phyloP scores from a whole-genome alignment of 2,797 vertebrate species.

The Champsocephalus gunnari region DNA sequence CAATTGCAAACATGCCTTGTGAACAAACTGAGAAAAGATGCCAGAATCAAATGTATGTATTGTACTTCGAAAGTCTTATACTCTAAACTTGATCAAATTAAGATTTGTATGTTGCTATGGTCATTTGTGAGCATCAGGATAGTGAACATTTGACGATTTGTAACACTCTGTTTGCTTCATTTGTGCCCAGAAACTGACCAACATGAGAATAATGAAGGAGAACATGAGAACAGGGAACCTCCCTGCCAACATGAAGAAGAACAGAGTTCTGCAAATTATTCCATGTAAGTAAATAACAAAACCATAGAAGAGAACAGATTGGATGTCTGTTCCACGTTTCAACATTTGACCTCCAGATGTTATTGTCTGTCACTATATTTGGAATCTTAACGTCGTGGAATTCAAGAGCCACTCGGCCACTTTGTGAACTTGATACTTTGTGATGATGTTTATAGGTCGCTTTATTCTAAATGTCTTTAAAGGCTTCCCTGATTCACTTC shows the following conservation, averaged over 20 bases:
- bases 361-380: slow-evolving; percentile 1
- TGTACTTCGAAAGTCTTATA: background rate
- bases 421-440: background rate
- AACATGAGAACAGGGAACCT: slow-evolving; percentile 97
- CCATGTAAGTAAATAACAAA: slow-evolving; percentile 87
- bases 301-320: background rate
- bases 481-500: background rate
- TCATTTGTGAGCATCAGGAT: too few species aligned
- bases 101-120: too few species aligned
- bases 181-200: slow-evolving; percentile 91
- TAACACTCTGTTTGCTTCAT: slow-evolving; percentile 6
- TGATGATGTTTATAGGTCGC: slow-evolving; percentile 19
- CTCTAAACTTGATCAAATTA: background rate
- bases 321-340: background rate
- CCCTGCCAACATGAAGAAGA: slow-evolving; percentile 98
- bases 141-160: background rate
- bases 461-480: slow-evolving; percentile 1
- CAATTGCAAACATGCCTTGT: background rate
- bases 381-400: background rate
- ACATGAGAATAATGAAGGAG: slow-evolving; percentile 98
- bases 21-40: background rate
- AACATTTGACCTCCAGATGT: background rate
- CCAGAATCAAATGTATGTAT: background rate
- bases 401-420: background rate
- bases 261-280: slow-evolving; percentile 97